A percentile compares a stretch with the other conserved stretches of the same genome.
Evolutionary conservation across 2,797 vertebrate genomes (phyloP).

Genomic region (Oreochromis grahami): DNA sequence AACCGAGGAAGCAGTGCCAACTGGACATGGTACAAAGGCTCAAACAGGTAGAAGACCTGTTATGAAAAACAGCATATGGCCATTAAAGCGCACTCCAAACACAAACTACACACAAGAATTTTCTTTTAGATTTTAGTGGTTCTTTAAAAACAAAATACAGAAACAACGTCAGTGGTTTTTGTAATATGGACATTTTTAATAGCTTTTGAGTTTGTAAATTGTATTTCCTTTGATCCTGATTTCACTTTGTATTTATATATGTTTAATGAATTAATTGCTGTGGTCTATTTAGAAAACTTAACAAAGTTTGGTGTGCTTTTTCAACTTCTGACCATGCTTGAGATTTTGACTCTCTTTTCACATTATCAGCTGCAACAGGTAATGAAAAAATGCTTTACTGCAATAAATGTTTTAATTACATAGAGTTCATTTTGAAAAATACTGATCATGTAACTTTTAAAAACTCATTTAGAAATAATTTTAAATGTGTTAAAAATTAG

Average conservation of each 20-base stretch:
- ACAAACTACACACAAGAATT: background rate
- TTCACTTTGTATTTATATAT: background rate
- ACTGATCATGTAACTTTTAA: background rate
- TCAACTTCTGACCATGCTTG: background rate
- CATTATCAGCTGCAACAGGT: background rate
- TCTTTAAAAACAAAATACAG: background rate
- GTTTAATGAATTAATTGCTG: background rate
- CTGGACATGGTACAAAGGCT: slow-evolving; percentile 92
- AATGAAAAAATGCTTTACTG: background rate
- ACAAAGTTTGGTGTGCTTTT: background rate
- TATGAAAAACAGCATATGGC: background rate
- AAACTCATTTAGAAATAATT: background rate
- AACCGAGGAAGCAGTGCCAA: slow-evolving; percentile 85
- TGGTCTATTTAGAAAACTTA: background rate
- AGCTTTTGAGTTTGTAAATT: background rate
- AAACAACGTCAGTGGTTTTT: background rate
- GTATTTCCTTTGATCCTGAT: background rate
- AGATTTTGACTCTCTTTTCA: background rate
- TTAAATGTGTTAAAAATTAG: background rate
- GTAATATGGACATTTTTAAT: background rate
- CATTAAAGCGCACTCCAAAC: background rate
- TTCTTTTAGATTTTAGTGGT: background rate
- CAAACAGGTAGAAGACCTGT: slow-evolving; percentile 90
- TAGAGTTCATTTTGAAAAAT: background rate
- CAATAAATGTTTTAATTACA: background rate